Base-by-base conservation (phyloP, 2,888 invertebrate species). In the Leptinotarsa rubiginosa region DNA sequence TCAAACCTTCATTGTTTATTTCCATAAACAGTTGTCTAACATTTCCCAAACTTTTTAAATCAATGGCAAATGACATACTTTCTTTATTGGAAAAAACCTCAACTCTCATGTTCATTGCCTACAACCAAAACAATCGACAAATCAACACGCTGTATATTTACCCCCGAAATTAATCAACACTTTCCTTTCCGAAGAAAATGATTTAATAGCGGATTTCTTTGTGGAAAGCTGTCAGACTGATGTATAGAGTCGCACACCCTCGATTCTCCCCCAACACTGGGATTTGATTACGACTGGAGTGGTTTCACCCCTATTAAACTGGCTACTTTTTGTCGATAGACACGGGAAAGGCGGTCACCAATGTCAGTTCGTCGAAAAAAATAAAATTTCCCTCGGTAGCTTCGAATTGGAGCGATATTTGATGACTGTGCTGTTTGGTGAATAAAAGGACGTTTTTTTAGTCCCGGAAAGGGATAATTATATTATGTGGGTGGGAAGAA, bases 261-360 rank as follows among this genome's bases (percentile, higher is more conserved):
- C 79, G 76, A 75, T 74, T 79, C 78, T 80, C 81, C 81, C 82
- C 75, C 64, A 68, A 73, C 52, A 70, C 69, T 69, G 86, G 86
- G 87, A 88, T 87, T 88, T 88, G 88, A 88, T 88, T 88, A 88
- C 87, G 86, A 86, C 87, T 84, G 85, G 87, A 88, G 87, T 87
- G 88, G 88, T 88, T 88, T 88, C 88, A 87, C 87, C 88, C 88
- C 88, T 87, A 88, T 88, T 88, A 87, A 88, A 86, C 85, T 83
- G 85, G 85, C 86, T 86, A 87, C 86, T 85, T 87, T 87, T 87
- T 85, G 83, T 84, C 85, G 84, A 83, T 85, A 87, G 89, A 90
- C 90, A 90, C 88, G 90, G 88, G 89, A 90, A 90, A 90, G 90
- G 90, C 90, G 90, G 89, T 87, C 85, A 83, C 85, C 82, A 82